Percentiles rank a stretch among this genome's conserved stretches.
Evolutionary conservation across 2,113 vertebrate species (phyloP).

Genomic region (Saccopteryx leptura): DNA sequence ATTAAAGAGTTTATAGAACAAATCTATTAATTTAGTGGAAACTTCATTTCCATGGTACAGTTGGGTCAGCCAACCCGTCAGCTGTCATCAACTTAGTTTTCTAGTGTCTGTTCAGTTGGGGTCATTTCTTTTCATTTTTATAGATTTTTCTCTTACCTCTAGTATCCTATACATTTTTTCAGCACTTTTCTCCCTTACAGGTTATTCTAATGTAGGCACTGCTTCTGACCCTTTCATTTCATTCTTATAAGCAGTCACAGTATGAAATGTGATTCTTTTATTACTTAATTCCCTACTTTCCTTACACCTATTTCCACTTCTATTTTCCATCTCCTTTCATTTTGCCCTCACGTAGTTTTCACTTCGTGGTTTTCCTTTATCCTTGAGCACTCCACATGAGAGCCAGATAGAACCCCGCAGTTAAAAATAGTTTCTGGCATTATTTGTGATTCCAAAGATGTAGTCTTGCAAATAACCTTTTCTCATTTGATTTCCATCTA

Average conservation of each 20-base stretch:
- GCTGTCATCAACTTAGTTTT: neutral
- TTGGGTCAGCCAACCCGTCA: neutral
- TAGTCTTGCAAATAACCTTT: conserved; percentile 62
- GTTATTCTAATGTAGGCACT: conserved; percentile 46
- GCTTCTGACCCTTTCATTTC: neutral
- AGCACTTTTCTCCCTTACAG: conserved; percentile 5
- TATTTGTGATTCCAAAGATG: conserved; percentile 67
- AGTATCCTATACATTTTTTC: neutral
- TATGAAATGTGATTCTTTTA: neutral
- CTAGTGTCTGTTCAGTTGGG: neutral
- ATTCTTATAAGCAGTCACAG: conserved; percentile 53
- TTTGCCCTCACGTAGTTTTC: conserved; percentile 10
- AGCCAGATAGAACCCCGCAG: conserved; percentile 10
- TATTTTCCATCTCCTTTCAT: conserved; percentile 70
- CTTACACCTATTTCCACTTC: conserved; percentile 24
- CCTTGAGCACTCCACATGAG: accelerated
- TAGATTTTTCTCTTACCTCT: conserved; percentile 45
- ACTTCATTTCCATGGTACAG: neutral
- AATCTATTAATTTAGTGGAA: neutral
- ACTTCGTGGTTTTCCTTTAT: conserved; percentile 66
- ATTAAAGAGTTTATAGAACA: neutral
- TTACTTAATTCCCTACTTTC: conserved; percentile 49
- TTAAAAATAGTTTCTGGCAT: conserved; percentile 69
- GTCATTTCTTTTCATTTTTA: conserved; percentile 30
- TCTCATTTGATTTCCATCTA: conserved; percentile 64